These are phyloP conservation scores for Drosophila neutralis DNA, from an alignment of 2,888 invertebrate genomes.

Conservation along the genomic window DNA sequence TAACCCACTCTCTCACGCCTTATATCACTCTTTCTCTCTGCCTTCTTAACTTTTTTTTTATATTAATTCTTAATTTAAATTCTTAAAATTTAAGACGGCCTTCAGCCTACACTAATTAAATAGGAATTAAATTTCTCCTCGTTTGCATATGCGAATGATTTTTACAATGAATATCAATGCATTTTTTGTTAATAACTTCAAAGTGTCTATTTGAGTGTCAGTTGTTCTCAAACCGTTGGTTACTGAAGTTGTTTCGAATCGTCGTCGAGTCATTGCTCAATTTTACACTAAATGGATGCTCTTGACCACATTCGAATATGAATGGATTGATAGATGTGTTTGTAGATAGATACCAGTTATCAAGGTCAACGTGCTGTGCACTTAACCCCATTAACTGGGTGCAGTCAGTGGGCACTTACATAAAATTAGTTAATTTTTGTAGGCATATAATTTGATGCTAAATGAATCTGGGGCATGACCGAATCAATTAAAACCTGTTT, in stretches of 20 bases:
- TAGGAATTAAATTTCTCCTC: background rate
- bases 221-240: slow-evolving; percentile 17
- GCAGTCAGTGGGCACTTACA: slow-evolving; percentile 37
- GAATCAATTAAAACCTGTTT: slow-evolving; percentile 45
- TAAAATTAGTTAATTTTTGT: slow-evolving; percentile 31
- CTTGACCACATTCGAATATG: slow-evolving; percentile 27
- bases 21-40: background rate
- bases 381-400: slow-evolving; percentile 52
- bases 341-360: slow-evolving; percentile 16
- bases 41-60: background rate
- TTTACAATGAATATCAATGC: background rate
- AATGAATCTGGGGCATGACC: slow-evolving; percentile 66
- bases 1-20: background rate
- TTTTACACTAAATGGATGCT: slow-evolving; percentile 38
- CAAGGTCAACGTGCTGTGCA: slow-evolving; percentile 52
- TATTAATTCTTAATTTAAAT: background rate
- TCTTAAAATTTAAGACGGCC: background rate
- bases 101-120: background rate
- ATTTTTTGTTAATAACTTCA: background rate
- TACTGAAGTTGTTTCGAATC: slow-evolving; percentile 10
- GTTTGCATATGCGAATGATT: background rate
- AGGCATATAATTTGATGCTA: slow-evolving; percentile 32
- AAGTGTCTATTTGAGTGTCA: slow-evolving; percentile 1
- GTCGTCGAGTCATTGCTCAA: slow-evolving; percentile 47
- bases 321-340: slow-evolving; percentile 8